A percentile compares a stretch with the other conserved stretches of the same genome.
Evolutionary conservation across 2,888 invertebrate genomes (phyloP).

Genomic region (Gibbula magus): DNA sequence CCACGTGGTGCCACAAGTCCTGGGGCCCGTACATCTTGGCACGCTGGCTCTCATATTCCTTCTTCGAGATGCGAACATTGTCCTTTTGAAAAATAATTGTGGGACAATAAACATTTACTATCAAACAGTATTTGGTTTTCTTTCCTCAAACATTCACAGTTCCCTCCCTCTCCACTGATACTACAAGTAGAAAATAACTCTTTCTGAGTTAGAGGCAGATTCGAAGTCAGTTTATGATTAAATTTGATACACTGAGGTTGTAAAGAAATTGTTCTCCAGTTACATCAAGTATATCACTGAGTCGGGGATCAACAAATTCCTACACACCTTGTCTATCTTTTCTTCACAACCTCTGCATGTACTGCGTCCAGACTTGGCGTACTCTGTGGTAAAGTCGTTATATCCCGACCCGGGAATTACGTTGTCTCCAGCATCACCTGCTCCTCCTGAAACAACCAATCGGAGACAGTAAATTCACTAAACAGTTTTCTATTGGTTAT

Average conservation of each 20-base stretch:
- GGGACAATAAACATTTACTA: background rate
- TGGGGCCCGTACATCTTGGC: slow-evolving; percentile 89
- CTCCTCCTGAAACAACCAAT: slow-evolving; percentile 37
- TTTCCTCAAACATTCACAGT: too few species aligned
- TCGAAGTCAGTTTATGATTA: too few species aligned
- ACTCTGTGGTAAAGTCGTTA: slow-evolving; percentile 81
- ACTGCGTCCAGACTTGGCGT: slow-evolving; percentile 89
- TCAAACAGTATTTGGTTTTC: background rate
- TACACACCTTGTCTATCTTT: slow-evolving; percentile 86
- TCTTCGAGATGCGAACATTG: slow-evolving; percentile 86
- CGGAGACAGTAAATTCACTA: background rate
- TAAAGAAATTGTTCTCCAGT: too few species aligned
- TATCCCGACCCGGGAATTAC: slow-evolving; percentile 32
- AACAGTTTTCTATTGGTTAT: background rate
- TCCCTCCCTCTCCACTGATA: too few species aligned
- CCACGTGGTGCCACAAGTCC: slow-evolving; percentile 92
- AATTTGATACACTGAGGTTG: too few species aligned
- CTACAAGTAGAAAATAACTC: too few species aligned
- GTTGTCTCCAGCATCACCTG: slow-evolving; percentile 38
- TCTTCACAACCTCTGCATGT: slow-evolving; percentile 89
- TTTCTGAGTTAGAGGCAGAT: too few species aligned
- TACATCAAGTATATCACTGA: too few species aligned
- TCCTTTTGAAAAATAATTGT: slow-evolving; percentile 76
- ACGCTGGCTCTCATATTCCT: slow-evolving; percentile 87
- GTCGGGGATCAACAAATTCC: too few species aligned